These are phyloP conservation scores for Protaetia brevitarsis DNA, from an alignment of 1,140 invertebrate species.

Conservation along the genomic window DNA sequence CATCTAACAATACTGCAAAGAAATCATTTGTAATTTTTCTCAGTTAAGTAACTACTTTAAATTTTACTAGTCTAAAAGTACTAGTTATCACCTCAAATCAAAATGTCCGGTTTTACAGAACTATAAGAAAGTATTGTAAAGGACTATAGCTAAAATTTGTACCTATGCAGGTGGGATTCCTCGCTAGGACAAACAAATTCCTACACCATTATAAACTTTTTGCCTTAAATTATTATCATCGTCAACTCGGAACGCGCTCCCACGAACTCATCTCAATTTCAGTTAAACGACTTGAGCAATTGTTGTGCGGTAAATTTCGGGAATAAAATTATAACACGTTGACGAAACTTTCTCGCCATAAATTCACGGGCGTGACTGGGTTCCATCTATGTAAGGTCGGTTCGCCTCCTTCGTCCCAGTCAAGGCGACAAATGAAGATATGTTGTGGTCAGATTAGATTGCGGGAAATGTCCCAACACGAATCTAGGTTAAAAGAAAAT, in stretches of 20 bases:
- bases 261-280: slow-evolving; percentile 17
- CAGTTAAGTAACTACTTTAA: too few relatives aligned
- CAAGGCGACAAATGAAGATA: slow-evolving; percentile 13
- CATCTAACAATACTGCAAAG: too few relatives aligned
- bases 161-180: background rate
- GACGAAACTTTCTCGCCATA: slow-evolving; percentile 13
- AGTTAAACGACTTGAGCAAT: slow-evolving; percentile 18
- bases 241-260: background rate
- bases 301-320: slow-evolving; percentile 13
- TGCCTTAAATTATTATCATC: slow-evolving; percentile 13
- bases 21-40: too few relatives aligned
- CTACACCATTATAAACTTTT: background rate
- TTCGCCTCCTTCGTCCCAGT: background rate
- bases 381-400: background rate
- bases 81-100: too few relatives aligned
- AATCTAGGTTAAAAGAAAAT: slow-evolving; percentile 18
- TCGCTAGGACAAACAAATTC: background rate
- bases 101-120: too few relatives aligned
- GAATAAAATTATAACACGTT: slow-evolving; percentile 15
- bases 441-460: slow-evolving; percentile 18
- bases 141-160: background rate
- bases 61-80: too few relatives aligned
- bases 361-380: slow-evolving; percentile 14
- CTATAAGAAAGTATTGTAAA: too few relatives aligned
- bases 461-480: slow-evolving; percentile 12